Evolutionary conservation across 2,797 vertebrate species (phyloP).

Genomic region (Euthynnus affinis): DNA sequence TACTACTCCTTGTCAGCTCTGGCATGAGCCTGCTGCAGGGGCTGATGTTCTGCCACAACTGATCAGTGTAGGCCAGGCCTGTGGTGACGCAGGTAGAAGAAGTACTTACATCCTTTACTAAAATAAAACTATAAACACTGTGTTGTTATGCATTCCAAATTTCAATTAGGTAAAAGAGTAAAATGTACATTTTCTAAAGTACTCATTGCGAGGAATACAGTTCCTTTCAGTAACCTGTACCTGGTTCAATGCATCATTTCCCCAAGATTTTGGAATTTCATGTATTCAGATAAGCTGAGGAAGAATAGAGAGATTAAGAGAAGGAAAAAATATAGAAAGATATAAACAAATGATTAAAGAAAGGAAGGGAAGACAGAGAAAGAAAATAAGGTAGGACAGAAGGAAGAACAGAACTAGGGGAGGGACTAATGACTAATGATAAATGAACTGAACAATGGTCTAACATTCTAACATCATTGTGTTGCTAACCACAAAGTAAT

Average conservation of each 20-base stretch:
- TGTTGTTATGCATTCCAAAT: not conserved
- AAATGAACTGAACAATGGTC: too few relatives aligned
- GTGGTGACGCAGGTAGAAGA: not conserved
- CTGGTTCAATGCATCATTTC: not conserved
- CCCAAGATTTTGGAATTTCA: too few relatives aligned
- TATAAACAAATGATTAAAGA: not conserved
- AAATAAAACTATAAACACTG: not conserved
- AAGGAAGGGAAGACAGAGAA: not conserved
- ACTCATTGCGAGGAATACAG: not conserved
- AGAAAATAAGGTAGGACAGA: too few relatives aligned
- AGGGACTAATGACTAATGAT: too few relatives aligned
- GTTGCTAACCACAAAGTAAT: too few relatives aligned
- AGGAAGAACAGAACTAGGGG: too few relatives aligned
- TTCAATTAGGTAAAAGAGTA: not conserved
- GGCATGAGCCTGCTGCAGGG: too few relatives aligned
- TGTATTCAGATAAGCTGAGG: not conserved
- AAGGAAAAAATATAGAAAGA: too few relatives aligned
- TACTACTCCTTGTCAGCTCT: too few relatives aligned
- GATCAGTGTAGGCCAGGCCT: not conserved
- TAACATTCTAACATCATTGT: too few relatives aligned
- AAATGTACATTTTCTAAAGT: not conserved
- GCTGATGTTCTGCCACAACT: too few relatives aligned
- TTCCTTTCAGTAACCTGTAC: not conserved
- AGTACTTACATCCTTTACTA: not conserved
- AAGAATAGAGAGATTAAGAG: not conserved